phyloP scores from a whole-genome alignment of 2,888 invertebrate genomes.

The Chymomyza procnemis region DNA sequence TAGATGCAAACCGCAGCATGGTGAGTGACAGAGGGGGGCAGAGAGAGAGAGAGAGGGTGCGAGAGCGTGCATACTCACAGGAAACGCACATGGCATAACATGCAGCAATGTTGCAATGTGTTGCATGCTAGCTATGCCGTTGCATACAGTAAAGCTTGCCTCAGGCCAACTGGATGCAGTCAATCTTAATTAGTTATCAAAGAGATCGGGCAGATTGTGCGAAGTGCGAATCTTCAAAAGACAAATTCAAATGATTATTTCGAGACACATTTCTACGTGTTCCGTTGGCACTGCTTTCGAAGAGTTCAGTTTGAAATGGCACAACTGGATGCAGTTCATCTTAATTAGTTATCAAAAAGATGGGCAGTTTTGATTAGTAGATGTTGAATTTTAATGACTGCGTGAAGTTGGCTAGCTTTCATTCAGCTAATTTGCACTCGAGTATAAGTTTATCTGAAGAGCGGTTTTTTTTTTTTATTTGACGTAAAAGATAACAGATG shows the following conservation, averaged over 20 bases:
- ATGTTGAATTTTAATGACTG: no score
- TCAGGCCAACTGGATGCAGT: neutral
- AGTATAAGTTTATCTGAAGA: no score
- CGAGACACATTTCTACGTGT: neutral
- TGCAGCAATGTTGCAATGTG: neutral
- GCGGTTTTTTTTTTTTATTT: no score
- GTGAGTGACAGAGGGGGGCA: no score
- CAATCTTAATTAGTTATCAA: neutral
- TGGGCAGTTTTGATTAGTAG: no score
- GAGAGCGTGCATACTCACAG: constrained; percentile 25
- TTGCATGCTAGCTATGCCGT: neutral
- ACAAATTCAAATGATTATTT: neutral
- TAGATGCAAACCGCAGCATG: constrained; percentile 1
- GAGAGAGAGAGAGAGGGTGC: neutral
- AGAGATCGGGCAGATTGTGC: neutral
- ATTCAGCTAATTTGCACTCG: no score
- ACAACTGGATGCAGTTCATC: no score
- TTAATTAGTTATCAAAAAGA: no score
- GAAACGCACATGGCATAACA: constrained; percentile 26
- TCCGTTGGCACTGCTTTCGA: neutral
- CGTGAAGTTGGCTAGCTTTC: no score
- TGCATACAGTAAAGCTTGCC: neutral
- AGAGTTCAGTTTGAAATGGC: no score
- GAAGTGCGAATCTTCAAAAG: no score
- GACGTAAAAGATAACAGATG: no score